These are phyloP conservation scores for Grallaria varia DNA, from an alignment of 2,113 vertebrate species.

Conservation along the genomic window DNA sequence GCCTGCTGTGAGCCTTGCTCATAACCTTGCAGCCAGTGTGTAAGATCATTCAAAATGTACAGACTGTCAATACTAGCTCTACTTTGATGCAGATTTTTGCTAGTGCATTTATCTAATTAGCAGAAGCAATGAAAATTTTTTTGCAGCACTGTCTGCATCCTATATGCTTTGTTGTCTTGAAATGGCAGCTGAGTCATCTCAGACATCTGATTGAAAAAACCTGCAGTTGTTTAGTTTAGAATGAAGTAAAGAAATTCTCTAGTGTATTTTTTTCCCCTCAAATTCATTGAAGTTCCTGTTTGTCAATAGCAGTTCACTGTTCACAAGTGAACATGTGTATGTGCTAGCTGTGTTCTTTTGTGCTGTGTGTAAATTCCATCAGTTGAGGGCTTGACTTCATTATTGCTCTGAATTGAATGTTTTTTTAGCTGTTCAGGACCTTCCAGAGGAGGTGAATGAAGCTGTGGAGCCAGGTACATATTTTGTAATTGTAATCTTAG, in stretches of 20 bases:
- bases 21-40: not conserved
- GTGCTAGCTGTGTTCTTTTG: not conserved
- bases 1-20: not conserved
- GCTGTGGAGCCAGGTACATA: not conserved
- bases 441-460: constrained; percentile 22
- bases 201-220: not conserved
- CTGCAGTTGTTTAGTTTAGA: not conserved
- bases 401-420: not conserved
- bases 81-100: not conserved
- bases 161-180: not conserved
- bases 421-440: constrained; percentile 5
- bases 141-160: not conserved
- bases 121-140: not conserved
- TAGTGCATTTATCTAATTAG: not conserved
- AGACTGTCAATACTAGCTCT: not conserved
- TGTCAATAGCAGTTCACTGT: not conserved
- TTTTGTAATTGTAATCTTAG: not conserved
- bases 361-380: not conserved
- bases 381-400: not conserved
- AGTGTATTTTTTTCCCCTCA: not conserved
- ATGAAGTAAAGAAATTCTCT: not conserved
- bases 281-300: not conserved
- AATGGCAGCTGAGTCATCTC: not conserved
- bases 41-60: not conserved
- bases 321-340: not conserved